A percentile compares a stretch with the other conserved stretches of the same genome.
phyloP scores from a whole-genome alignment of 2,113 vertebrate genomes.

The Solenodon paradoxus region DNA sequence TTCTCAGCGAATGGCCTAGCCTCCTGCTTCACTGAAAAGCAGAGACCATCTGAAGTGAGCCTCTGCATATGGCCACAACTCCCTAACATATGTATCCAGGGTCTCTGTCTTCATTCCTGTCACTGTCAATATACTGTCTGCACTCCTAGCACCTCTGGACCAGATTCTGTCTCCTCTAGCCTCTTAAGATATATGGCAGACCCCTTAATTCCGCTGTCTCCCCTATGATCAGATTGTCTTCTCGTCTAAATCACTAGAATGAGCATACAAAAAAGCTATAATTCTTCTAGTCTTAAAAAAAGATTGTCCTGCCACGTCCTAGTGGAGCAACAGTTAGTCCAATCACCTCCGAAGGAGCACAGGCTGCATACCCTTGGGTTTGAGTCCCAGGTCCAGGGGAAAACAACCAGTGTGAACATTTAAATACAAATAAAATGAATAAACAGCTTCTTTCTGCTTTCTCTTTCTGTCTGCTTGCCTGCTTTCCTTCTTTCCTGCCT shows the following conservation, averaged over 20 bases:
- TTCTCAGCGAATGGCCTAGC: not conserved
- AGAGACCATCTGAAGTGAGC: not conserved
- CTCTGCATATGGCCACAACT: too few relatives aligned
- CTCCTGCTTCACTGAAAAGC: not conserved
- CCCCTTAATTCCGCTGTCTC: not conserved
- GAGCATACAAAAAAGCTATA: not conserved
- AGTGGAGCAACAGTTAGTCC: too few relatives aligned
- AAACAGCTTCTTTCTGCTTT: too few relatives aligned
- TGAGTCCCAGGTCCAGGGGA: too few relatives aligned
- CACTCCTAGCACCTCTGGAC: not conserved
- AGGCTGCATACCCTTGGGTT: too few relatives aligned
- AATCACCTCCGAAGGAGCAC: too few relatives aligned
- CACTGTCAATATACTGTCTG: not conserved
- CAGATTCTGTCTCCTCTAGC: not conserved
- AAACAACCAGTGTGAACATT: too few relatives aligned
- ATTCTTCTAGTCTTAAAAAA: not conserved
- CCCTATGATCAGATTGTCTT: not conserved
- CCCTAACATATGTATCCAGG: not conserved
- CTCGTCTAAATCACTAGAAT: not conserved
- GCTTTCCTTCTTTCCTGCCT: too few relatives aligned
- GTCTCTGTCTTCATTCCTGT: not conserved
- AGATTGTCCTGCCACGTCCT: too few relatives aligned
- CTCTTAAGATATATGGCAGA: not conserved
- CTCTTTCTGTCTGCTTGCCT: too few relatives aligned
- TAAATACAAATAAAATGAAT: too few relatives aligned